Evolutionary conservation across 2,888 invertebrate genomes (phyloP).

Genomic region (Zonitis immaculata): DNA sequence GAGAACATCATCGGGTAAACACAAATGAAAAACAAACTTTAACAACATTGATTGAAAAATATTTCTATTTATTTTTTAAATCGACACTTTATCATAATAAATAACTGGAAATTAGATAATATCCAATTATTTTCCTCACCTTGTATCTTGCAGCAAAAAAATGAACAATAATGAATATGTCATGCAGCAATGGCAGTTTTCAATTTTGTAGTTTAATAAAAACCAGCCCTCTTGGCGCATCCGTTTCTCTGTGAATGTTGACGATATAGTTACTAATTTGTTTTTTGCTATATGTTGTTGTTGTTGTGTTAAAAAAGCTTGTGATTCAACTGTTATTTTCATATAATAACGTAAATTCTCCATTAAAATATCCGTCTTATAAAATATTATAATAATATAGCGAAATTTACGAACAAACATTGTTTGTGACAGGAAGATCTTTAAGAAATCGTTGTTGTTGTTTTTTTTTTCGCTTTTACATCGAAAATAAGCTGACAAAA

Average conservation of each 20-base stretch:
- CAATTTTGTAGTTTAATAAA: slow-evolving; percentile 17
- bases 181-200: slow-evolving; percentile 17
- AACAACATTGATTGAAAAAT: background rate
- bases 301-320: too few relatives aligned
- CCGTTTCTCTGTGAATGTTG: background rate
- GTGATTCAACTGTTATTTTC: background rate
- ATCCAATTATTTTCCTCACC: too few relatives aligned
- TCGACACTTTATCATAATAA: too few relatives aligned
- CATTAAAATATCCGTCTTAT: background rate
- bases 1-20: background rate
- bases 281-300: background rate
- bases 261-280: background rate
- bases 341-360: background rate
- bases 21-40: background rate
- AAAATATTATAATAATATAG: background rate
- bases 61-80: too few relatives aligned
- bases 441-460: too few relatives aligned
- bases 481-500: too few relatives aligned
- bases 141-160: too few relatives aligned
- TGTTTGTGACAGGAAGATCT: too few relatives aligned
- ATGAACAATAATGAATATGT: slow-evolving; percentile 12
- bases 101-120: too few relatives aligned
- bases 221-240: background rate
- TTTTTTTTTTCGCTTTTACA: too few relatives aligned
- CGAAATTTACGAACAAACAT: background rate